Evolutionary conservation across 2,888 invertebrate genomes (phyloP).

Genomic region (Antheraea yamamai): DNA sequence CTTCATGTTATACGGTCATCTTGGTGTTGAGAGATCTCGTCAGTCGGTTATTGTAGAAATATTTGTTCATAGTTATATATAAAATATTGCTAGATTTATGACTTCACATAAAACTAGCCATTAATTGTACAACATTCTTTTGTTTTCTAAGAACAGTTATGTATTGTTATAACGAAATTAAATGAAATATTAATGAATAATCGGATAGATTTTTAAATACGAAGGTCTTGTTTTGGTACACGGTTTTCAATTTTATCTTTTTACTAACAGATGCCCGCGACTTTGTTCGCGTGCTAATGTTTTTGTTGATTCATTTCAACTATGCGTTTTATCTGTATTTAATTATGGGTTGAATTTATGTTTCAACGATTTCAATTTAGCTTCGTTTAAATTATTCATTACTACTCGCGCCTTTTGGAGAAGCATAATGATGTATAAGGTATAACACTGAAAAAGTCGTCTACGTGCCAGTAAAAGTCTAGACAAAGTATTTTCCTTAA

Average conservation of each 20-base stretch:
- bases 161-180: background rate
- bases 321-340: too few relatives aligned
- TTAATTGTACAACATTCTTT: conserved; percentile 7
- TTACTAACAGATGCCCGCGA: background rate
- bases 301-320: too few relatives aligned
- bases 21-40: conserved; percentile 31
- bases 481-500: too few relatives aligned
- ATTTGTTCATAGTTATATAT: conserved; percentile 7
- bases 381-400: too few relatives aligned
- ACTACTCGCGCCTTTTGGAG: too few relatives aligned
- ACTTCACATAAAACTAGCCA: background rate
- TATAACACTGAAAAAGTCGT: too few relatives aligned
- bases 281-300: too few relatives aligned
- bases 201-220: background rate
- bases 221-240: background rate
- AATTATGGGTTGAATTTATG: too few relatives aligned
- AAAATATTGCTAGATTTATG: conserved; percentile 10
- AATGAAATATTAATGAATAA: background rate
- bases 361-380: too few relatives aligned
- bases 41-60: conserved; percentile 29
- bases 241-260: background rate
- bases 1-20: conserved; percentile 24
- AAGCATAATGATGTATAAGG: too few relatives aligned
- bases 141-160: conserved; percentile 6
- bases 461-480: too few relatives aligned